Evolutionary conservation across 1,140 invertebrate genomes (phyloP), one percentile per base, ranked within the genome.

Genomic region (Hylyphantes graminicola): DNA sequence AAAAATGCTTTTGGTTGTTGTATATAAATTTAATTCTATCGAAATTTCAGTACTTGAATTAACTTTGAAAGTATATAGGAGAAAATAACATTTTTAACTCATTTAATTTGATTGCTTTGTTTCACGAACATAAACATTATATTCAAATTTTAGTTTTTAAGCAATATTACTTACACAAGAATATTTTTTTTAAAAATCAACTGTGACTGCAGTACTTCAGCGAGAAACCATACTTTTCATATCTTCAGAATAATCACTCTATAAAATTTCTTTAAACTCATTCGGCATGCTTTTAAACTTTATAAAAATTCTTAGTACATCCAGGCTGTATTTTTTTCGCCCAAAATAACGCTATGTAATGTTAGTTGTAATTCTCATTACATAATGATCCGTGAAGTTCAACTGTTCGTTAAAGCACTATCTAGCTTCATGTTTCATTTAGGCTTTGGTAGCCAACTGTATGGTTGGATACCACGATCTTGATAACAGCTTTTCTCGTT

Each of bases 331-430:
- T 50, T 68, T 13, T 13, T n/a, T 68, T 50, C 65, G 48, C 48
- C n/a, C 51, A 11, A 68, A 68, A 35, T 35, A 35, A 35, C 35
- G 35, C 65, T 68, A 68, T 50, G 48, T 68, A 50, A 35, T 21
- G 65, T 15, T 68, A n/a, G 10, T 15, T 35, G 35, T 35, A 35
- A 35, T 35, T 35, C 35, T 35, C 35, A 50, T 68, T 50, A 68
- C 65, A 68, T 68, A 68, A 68, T 68, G 65, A 68, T 68, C 65
- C 65, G 65, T 68, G 48, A 68, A 68, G 65, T 68, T 68, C 3
- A 68, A 68, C 65, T 68, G 35, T 12, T 15, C 65, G 65, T 68
- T 50, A 68, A 68, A 35, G 35, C 35, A 35, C 35, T 35, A 35
- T 35, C 35, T 35, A 35, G 21, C 65, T 51, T 68, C 5, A 50